These are phyloP conservation scores for Eupleurogrammus muticus DNA, from an alignment of 2,797 vertebrate genomes.

Conservation along the genomic window DNA sequence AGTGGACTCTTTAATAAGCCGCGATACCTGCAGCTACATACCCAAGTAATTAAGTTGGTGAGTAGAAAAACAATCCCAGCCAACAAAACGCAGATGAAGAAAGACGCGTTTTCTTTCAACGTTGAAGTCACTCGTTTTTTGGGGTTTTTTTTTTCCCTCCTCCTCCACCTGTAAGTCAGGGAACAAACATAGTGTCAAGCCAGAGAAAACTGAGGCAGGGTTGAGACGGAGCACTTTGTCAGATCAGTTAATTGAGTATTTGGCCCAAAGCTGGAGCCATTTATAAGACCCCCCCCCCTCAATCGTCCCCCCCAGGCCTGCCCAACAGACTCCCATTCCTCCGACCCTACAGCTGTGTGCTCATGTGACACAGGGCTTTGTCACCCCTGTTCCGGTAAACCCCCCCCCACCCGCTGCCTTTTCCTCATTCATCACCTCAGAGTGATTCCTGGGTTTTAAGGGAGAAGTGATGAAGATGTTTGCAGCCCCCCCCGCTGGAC, in stretches of 20 bases:
- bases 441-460: constrained; percentile 73
- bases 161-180: constrained; percentile 48
- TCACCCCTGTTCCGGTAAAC: constrained; percentile 62
- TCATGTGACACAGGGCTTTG: constrained; percentile 67
- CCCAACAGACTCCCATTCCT: constrained; percentile 60
- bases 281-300: constrained; percentile 73
- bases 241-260: constrained; percentile 83
- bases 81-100: constrained; percentile 38
- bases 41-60: constrained; percentile 52
- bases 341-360: constrained; percentile 65
- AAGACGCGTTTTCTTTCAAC: background rate
- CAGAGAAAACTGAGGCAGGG: constrained; percentile 59
- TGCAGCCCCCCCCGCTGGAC: constrained; percentile 60
- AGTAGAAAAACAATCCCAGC: constrained; percentile 46
- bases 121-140: background rate
- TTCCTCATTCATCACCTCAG: constrained; percentile 77
- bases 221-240: constrained; percentile 79
- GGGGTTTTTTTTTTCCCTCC: no score
- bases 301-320: constrained; percentile 50
- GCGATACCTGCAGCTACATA: constrained; percentile 43
- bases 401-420: constrained; percentile 43
- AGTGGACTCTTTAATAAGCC: constrained; percentile 49
- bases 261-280: constrained; percentile 80
- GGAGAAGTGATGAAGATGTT: constrained; percentile 76
- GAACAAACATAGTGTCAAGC: constrained; percentile 64